Evolutionary conservation across 1,140 invertebrate species (phyloP), one percentile per base, ranked within the genome.

Genomic region (Ostrea denselamellosa): DNA sequence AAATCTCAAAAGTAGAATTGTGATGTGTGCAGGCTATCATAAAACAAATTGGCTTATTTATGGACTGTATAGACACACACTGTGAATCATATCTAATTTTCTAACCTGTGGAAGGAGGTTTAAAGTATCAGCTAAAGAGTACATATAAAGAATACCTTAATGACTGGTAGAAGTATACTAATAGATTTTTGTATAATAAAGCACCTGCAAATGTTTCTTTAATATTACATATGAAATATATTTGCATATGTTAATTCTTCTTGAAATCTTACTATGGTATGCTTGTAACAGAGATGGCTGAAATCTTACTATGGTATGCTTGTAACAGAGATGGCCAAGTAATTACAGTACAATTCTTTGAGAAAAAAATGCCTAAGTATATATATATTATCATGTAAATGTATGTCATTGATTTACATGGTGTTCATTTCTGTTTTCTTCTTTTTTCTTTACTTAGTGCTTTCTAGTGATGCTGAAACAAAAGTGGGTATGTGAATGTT

Each of bases 401-500:
- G 54, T 87, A 54, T 87, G 28, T 85, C n/a, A 52, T 62, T 81
- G 9, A 85, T 89, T 89, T 87, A 62, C 53, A 83, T 88, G 83
- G 90, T 84, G 84, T 89, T 89, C 91, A 84, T 89, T 90, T 91
- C 56, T 82, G 85, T 88, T 88, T 90, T 65, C 86, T 89, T 90
- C 71, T 89, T 90, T 91, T 91, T 86, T 88, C 88, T 90, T 90
- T 90, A 86, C 89, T 90, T 92, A 93, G 92, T 93, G 93, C 93
- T 93, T 90, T 87, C 90, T 86, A 93, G 91, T 91, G 93, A 93
- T 86, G 89, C 91, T 89, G 93, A 91, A 82, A 88, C 89, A 83
- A 92, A 91, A 91, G 90, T 92, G 89, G 93, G 93, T 93, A 93
- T 90, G 92, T 93, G 92, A 89, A 68, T 87, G 62, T 62, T 88